These are phyloP conservation scores for Gymnopithys bicolor DNA, from an alignment of 2,797 vertebrate species.

Conservation along the genomic window DNA sequence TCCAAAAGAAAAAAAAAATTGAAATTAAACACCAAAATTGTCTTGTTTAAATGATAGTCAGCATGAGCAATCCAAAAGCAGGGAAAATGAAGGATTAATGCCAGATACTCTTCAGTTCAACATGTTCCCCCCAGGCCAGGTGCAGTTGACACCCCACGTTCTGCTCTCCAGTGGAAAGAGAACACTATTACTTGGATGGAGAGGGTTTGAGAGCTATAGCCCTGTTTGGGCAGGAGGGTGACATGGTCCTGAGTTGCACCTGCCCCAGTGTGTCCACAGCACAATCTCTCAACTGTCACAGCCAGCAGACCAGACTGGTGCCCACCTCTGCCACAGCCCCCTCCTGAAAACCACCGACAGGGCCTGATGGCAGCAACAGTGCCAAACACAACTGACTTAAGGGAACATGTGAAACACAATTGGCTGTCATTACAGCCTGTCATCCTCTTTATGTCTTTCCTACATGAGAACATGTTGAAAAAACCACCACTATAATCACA, in stretches of 20 bases:
- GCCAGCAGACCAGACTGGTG: background rate
- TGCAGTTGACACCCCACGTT: rapidly evolving
- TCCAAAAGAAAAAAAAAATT: rapidly evolving
- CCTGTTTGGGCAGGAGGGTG: background rate
- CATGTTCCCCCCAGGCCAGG: rapidly evolving
- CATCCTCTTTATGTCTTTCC: background rate
- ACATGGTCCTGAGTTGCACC: rapidly evolving
- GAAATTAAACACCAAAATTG: background rate
- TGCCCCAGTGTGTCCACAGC: background rate
- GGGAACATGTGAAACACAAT: background rate
- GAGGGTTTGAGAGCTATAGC: background rate
- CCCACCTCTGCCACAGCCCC: background rate
- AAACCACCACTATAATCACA: background rate
- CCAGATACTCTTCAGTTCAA: background rate
- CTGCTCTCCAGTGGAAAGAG: background rate
- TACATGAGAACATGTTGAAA: background rate
- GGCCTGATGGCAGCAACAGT: background rate
- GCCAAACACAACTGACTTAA: background rate
- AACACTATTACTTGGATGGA: rapidly evolving
- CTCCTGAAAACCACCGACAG: background rate
- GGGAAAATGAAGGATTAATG: background rate
- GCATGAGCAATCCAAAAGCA: background rate
- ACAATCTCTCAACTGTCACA: background rate
- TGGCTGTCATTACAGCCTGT: background rate
- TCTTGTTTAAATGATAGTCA: background rate